A percentile compares a stretch with the other conserved stretches of the same genome.
phyloP scores from a whole-genome alignment of 2,797 vertebrate genomes.

The Amphiprion clarkii region DNA sequence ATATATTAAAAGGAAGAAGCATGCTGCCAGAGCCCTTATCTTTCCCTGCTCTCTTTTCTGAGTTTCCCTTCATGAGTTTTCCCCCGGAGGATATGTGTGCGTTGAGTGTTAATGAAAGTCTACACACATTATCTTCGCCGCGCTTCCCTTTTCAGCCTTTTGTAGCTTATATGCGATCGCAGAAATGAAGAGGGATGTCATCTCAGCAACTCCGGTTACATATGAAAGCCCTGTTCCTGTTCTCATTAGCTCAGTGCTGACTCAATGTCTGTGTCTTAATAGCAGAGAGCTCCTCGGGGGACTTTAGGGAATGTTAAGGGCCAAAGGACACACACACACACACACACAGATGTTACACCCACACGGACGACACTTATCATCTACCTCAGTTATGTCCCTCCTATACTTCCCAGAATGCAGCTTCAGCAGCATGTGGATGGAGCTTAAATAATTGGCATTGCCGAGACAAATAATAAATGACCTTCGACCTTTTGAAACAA shows the following conservation, averaged over 20 bases:
- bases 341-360: slow-evolving; percentile 24
- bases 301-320: slow-evolving; percentile 45
- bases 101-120: slow-evolving; percentile 23
- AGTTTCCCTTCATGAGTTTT: slow-evolving; percentile 50
- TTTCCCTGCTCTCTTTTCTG: slow-evolving; percentile 42
- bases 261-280: slow-evolving; percentile 57
- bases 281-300: slow-evolving; percentile 51
- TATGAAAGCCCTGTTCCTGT: slow-evolving; percentile 21
- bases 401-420: slow-evolving; percentile 71
- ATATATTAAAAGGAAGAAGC: slow-evolving; percentile 45
- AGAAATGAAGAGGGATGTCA: slow-evolving; percentile 17
- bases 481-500: slow-evolving; percentile 28
- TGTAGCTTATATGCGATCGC: not conserved
- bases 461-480: slow-evolving; percentile 43
- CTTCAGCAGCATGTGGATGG: slow-evolving; percentile 44
- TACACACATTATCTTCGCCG: slow-evolving; percentile 4
- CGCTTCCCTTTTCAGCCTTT: not conserved
- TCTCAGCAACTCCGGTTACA: slow-evolving; percentile 2
- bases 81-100: slow-evolving; percentile 4
- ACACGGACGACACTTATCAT: slow-evolving; percentile 57
- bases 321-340: slow-evolving; percentile 37
- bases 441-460: slow-evolving; percentile 61
- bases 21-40: slow-evolving; percentile 59
- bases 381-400: slow-evolving; percentile 67
- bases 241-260: slow-evolving; percentile 64